Conservation (phyloP, 2,113 vertebrate species). For the Copsychus sechellarum region DNA sequence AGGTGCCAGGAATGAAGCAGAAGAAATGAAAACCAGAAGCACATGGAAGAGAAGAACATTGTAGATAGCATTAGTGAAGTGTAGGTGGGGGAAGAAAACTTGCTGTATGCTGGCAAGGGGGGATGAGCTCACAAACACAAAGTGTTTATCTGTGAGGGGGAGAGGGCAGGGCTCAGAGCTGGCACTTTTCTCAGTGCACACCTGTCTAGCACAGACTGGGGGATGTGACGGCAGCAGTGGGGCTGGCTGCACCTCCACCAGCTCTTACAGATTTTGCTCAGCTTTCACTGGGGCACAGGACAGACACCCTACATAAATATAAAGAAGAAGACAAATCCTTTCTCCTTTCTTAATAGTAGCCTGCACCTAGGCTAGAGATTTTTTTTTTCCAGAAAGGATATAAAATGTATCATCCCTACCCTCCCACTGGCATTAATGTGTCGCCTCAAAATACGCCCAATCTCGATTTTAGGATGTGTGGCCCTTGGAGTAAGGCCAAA, state of each 20-base stretch:
- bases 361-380: not conserved
- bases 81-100: not conserved
- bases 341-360: not conserved
- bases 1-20: not conserved
- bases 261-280: not conserved
- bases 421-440: not conserved
- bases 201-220: not conserved
- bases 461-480: not conserved
- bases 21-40: not conserved
- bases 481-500: not conserved
- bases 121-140: not conserved
- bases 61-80: not conserved
- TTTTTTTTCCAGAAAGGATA: not conserved
- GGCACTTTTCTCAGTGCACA: not conserved
- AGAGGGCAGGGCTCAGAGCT: not conserved
- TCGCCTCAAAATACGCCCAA: not conserved
- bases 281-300: not conserved
- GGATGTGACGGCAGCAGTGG: not conserved
- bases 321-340: not conserved
- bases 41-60: not conserved
- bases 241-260: rapidly evolving
- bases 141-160: not conserved
- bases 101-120: not conserved
- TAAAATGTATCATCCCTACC: not conserved
- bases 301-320: not conserved